These are phyloP conservation scores for Abrostola tripartita DNA, from an alignment of 2,888 invertebrate species.

Conservation along the genomic window DNA sequence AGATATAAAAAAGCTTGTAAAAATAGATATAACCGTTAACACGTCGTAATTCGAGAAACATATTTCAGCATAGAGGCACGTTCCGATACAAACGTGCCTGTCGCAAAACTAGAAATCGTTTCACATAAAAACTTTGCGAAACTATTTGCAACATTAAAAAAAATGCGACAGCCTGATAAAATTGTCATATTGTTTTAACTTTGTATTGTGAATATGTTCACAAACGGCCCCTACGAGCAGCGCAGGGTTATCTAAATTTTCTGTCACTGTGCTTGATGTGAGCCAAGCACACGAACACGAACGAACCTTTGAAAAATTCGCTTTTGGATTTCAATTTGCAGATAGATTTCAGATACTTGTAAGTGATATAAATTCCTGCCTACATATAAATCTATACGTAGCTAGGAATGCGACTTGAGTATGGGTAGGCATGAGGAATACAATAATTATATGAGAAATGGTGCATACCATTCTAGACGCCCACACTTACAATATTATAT, in stretches of 20 bases:
- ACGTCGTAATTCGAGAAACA: slow-evolving; percentile 1
- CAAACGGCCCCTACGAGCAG: slow-evolving; percentile 44
- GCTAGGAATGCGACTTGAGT: too few species aligned
- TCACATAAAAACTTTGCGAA: slow-evolving; percentile 16
- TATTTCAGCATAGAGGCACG: slow-evolving; percentile 2
- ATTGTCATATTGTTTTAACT: slow-evolving; percentile 41
- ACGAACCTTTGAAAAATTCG: neutral
- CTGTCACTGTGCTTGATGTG: neutral
- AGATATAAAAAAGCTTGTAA: slow-evolving; percentile 4
- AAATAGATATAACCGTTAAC: slow-evolving; percentile 1
- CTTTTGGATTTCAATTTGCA: neutral
- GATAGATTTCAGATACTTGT: too few species aligned
- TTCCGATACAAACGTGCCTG: slow-evolving; percentile 29
- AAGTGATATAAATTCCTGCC: too few species aligned
- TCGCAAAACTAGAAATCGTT: slow-evolving; percentile 37
- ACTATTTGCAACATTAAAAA: slow-evolving; percentile 14
- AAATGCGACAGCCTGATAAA: slow-evolving; percentile 43
- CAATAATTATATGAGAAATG: too few species aligned
- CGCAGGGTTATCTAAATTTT: slow-evolving; percentile 21
- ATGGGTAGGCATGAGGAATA: too few species aligned
- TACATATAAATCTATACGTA: too few species aligned
- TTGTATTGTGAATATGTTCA: slow-evolving; percentile 56
- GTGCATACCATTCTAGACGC: too few species aligned
- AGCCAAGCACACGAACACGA: neutral
- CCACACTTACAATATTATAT: too few species aligned